Evolutionary conservation across 2,888 invertebrate genomes (phyloP), one percentile per base, ranked within the genome.

Genomic region (Habroteleia sp.): DNA sequence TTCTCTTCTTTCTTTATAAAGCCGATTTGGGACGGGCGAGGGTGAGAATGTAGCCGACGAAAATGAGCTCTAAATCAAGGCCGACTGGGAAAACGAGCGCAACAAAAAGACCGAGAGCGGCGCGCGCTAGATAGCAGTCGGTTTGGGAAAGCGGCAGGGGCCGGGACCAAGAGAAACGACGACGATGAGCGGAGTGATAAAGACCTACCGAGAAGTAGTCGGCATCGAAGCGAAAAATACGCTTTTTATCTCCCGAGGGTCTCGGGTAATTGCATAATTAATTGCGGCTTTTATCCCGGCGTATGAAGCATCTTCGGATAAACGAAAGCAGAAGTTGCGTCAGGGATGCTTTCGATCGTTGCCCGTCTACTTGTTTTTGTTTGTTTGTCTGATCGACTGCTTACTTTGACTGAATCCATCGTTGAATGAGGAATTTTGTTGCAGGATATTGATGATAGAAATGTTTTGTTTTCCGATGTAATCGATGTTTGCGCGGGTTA

Each of bases 221-320:
- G 54, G 44, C 48, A 72, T 65, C 65, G 65, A 56, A 58, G 65
- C 52, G 65, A 72, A 65, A 65, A 72, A 72, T 58, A 63, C 58
- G 65, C 48, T 63, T 62, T 71, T 62, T 63, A 71, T 71, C 71
- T 71, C 25, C 46, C 17, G 33, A 62, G 31, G 29, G 29, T 50
- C 62, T 41, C 68, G 81, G 84, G 82, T 85, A 86, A 87, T 85
- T 84, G 82, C 81, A 81, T 84, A 85, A 86, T 86, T 86, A 84
- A 85, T 86, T 84, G 84, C 81, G 71, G 80, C 35, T 44, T 52
- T 60, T 50, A 62, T 84, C 81, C 80, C 29, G 62, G 76, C 74
- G 76, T 71, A 54, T 75, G 73, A 77, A 46, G 25, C 23, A 31
- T 41, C 50, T 29, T 48, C 13, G 23, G 7, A 44, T 46, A 46